Conservation (phyloP, 2,797 vertebrate species). For the Apogon hyalosoma region DNA sequence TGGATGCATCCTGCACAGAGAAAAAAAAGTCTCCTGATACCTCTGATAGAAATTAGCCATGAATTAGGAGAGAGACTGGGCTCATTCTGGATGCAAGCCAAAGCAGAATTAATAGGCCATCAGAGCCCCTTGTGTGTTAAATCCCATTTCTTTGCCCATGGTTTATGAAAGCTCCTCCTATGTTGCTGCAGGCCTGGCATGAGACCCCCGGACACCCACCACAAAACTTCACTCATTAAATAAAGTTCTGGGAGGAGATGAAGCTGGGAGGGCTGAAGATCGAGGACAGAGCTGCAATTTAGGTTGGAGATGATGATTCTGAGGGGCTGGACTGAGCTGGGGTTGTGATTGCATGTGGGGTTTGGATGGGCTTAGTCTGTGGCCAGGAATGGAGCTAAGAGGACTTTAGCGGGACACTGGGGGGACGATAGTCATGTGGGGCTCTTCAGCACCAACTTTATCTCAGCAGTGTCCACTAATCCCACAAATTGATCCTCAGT, state of each 20-base stretch:
- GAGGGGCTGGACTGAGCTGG: conserved; percentile 45
- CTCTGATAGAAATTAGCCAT: conserved; percentile 95
- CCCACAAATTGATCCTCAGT: conserved; percentile 76
- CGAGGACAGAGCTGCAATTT: conserved; percentile 49
- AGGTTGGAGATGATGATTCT: conserved; percentile 58
- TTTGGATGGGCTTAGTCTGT: conserved; percentile 70
- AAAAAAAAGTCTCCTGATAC: conserved; percentile 92
- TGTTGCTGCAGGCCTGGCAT: conserved; percentile 79
- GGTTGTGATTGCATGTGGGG: conserved; percentile 73
- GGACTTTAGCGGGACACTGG: conserved; percentile 68
- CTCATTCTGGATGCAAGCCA: conserved; percentile 93
- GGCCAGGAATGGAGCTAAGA: conserved; percentile 70
- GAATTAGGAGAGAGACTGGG: conserved; percentile 92
- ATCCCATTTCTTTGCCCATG: conserved; percentile 92
- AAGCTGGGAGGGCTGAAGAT: conserved; percentile 71
- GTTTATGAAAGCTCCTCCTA: conserved; percentile 89
- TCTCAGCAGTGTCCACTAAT: conserved; percentile 75
- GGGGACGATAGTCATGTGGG: conserved; percentile 63
- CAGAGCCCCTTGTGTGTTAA: conserved; percentile 93
- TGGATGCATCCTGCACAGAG: conserved; percentile 91
- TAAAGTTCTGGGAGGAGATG: conserved; percentile 82
- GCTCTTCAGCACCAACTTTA: conserved; percentile 72
- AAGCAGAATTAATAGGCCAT: conserved; percentile 95
- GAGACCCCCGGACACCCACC: conserved; percentile 78
- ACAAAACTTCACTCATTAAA: conserved; percentile 84